Percentiles rank a stretch among this genome's conserved stretches.
Evolutionary conservation across 2,888 invertebrate species (phyloP).

Genomic region (Drosophila emarginata): DNA sequence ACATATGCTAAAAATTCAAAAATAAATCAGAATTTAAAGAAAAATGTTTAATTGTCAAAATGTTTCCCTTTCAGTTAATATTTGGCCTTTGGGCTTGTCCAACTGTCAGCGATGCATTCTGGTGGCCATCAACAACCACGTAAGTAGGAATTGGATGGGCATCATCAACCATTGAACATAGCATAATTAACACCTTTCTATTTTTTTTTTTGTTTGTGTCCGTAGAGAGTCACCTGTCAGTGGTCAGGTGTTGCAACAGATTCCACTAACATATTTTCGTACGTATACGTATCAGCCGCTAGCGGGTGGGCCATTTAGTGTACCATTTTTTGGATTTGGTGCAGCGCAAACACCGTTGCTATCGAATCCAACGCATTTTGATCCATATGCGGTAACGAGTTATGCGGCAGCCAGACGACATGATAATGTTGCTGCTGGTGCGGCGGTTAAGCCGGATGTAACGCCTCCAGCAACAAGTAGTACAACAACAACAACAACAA

Average conservation of each 20-base stretch:
- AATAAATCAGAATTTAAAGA: too few relatives aligned
- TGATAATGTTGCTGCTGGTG: slow-evolving; percentile 25
- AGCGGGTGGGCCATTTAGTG: slow-evolving; percentile 64
- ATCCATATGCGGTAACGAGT: slow-evolving; percentile 63
- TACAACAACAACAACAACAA: slow-evolving; percentile 17
- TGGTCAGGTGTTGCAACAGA: slow-evolving; percentile 73
- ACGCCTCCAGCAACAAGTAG: slow-evolving; percentile 48
- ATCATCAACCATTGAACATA: too few relatives aligned
- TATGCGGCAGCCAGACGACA: slow-evolving; percentile 61
- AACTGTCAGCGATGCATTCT: slow-evolving; percentile 60
- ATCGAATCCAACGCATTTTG: slow-evolving; percentile 44
- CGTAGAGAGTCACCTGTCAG: slow-evolving; percentile 62
- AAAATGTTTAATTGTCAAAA: too few relatives aligned
- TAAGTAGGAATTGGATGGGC: slow-evolving; percentile 49
- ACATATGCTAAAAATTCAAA: too few relatives aligned
- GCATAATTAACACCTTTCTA: not conserved
- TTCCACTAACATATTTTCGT: slow-evolving; percentile 81
- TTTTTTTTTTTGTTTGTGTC: not conserved
- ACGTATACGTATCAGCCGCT: slow-evolving; percentile 81
- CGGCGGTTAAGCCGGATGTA: slow-evolving; percentile 42
- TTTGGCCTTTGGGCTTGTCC: slow-evolving; percentile 25
- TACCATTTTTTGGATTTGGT: slow-evolving; percentile 74
- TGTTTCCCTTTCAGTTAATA: slow-evolving; percentile 53
- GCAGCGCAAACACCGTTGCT: slow-evolving; percentile 69
- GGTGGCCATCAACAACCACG: slow-evolving; percentile 76